These are phyloP conservation scores for Anisognathus igniventris DNA, from an alignment of 2,797 vertebrate species.

Conservation along the genomic window DNA sequence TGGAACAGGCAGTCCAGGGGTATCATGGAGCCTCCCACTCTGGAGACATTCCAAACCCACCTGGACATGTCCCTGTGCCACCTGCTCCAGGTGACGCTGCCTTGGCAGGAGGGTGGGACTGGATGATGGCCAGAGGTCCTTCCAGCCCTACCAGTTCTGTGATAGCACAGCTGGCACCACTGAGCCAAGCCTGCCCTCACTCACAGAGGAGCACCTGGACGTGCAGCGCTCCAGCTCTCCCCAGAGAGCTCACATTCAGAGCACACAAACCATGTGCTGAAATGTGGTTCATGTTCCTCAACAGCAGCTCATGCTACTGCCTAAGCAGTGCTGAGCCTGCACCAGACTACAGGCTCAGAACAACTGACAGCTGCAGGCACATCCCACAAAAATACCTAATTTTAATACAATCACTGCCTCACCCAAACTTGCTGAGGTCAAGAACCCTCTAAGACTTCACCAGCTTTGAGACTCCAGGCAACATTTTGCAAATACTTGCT, in stretches of 20 bases:
- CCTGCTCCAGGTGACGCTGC: background rate
- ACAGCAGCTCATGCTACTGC: background rate
- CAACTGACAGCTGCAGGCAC: background rate
- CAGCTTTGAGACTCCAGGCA: background rate
- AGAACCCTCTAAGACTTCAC: background rate
- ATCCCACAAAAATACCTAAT: rapidly evolving
- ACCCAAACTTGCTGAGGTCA: background rate
- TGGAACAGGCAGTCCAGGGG: background rate
- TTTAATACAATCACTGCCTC: background rate
- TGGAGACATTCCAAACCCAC: background rate
- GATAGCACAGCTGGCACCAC: rapidly evolving
- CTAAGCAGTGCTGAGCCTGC: background rate
- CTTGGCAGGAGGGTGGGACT: background rate
- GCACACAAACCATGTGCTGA: rapidly evolving
- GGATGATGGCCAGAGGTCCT: background rate
- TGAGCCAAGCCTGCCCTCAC: background rate
- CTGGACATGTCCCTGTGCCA: background rate
- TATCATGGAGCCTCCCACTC: background rate
- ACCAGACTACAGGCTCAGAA: background rate
- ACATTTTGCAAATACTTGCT: background rate
- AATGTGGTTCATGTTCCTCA: rapidly evolving
- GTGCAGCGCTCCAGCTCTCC: background rate
- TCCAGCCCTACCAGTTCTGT: background rate
- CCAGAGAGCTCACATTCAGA: background rate
- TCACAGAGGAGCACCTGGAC: background rate